Evolutionary conservation across 1,140 invertebrate genomes (phyloP).

Genomic region (Drosophila truncata): DNA sequence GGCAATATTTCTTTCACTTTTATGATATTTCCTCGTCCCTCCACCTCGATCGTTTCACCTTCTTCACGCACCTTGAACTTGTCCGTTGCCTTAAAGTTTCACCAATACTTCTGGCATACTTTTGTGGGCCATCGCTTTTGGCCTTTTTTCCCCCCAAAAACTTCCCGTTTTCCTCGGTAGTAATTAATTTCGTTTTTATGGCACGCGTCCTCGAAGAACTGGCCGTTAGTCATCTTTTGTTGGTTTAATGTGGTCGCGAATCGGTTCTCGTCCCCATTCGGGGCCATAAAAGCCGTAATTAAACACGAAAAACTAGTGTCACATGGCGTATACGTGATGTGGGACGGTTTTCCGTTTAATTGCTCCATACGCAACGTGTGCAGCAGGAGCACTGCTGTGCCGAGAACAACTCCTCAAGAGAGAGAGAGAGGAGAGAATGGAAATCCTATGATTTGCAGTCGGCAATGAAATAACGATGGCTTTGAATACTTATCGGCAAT

Average conservation of each 20-base stretch:
- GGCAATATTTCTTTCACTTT: slow-evolving; percentile 61
- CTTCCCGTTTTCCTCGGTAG: slow-evolving; percentile 15
- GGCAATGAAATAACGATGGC: slow-evolving; percentile 17
- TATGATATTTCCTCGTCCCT: slow-evolving; percentile 25
- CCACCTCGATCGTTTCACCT: not conserved
- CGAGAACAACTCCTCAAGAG: slow-evolving; percentile 7
- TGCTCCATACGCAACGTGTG: slow-evolving; percentile 61
- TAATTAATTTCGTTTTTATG: slow-evolving; percentile 81
- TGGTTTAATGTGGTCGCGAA: slow-evolving; percentile 48
- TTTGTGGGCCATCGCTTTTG: slow-evolving; percentile 5
- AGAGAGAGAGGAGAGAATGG: slow-evolving; percentile 9
- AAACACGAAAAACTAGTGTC: slow-evolving; percentile 80
- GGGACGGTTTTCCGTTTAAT: slow-evolving; percentile 54
- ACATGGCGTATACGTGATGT: slow-evolving; percentile 75
- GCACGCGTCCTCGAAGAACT: slow-evolving; percentile 45
- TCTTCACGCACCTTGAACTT: slow-evolving; percentile 47
- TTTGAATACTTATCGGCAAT: slow-evolving; percentile 38
- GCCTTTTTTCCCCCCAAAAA: not conserved
- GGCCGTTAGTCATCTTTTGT: slow-evolving; percentile 58
- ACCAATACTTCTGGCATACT: slow-evolving; percentile 52
- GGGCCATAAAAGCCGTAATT: slow-evolving; percentile 73
- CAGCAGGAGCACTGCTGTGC: slow-evolving; percentile 8
- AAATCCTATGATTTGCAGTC: slow-evolving; percentile 10
- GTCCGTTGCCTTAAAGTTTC: slow-evolving; percentile 49
- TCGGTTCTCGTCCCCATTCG: slow-evolving; percentile 49